Evolutionary conservation across 2,888 invertebrate genomes (phyloP), one percentile per base, ranked within the genome.

Genomic region (Drosophila mimetica): DNA sequence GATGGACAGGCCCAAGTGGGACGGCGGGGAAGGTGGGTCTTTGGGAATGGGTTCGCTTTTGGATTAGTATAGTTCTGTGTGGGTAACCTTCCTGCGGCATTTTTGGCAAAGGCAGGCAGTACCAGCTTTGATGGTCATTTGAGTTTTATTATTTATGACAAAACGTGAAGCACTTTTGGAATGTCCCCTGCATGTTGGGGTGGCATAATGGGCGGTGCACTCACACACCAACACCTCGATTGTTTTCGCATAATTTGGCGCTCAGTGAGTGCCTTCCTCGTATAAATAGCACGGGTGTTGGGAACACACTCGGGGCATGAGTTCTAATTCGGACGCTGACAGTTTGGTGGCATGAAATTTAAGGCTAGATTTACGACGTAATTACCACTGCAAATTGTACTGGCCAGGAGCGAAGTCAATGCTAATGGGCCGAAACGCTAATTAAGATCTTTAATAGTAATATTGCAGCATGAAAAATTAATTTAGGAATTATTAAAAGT

Each of bases 81-180:
- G 47, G 60, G 48, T 79, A 82, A 77, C 88, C 88, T 83, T 87
- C 87, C 72, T 69, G 54, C 50, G 42, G 39, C 41, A 39, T 71
- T 79, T 73, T 85, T 85, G 83, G 72, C 83, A 84, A 76, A 59
- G 53, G 36, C 64, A 20, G 55, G 5, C 53, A 58, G 53, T 34
- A 52, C 32, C 13, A 7, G 59, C 72, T 77, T 76, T 81, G 78
- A 81, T 80, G 78, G 76, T 69, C 82, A 71, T 81, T 85, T 87
- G 77, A 87, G 79, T 79, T 87, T 82, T 75, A 83, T 83, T 71
- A 75, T 77, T 63, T 65, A 60, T 64, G 74, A 74, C 74, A 71
- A 74, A 74, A 70, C 75, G 75, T 59, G 47, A 70, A 74, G 53
- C 59, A 70, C 54, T 64, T 74, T 74, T 67, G 74, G 66, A 70